phyloP scores from a whole-genome alignment of 2,888 invertebrate species.

The Morpho achilles region DNA sequence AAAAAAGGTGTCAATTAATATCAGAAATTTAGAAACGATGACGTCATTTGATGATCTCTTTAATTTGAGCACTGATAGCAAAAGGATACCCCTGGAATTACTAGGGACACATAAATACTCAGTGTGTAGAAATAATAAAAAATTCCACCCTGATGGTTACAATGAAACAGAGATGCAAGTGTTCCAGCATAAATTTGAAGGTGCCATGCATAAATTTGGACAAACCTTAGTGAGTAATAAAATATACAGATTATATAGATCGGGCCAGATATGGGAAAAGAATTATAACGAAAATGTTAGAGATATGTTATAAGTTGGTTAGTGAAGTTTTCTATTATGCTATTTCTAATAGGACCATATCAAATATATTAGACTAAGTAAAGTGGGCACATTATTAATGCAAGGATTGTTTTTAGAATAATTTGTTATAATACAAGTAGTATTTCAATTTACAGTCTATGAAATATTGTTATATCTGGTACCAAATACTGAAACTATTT shows the following conservation, averaged over 20 bases:
- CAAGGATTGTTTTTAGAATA: slow-evolving; percentile 11
- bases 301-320: slow-evolving; percentile 45
- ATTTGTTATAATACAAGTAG: slow-evolving; percentile 8
- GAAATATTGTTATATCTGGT: too few relatives aligned
- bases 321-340: slow-evolving; percentile 12
- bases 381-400: slow-evolving; percentile 17
- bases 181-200: slow-evolving; percentile 73
- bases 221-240: slow-evolving; percentile 67
- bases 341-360: slow-evolving; percentile 13
- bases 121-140: slow-evolving; percentile 66
- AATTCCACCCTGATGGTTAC: slow-evolving; percentile 51
- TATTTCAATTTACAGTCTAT: too few relatives aligned
- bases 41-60: slow-evolving; percentile 62
- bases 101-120: slow-evolving; percentile 67
- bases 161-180: slow-evolving; percentile 69
- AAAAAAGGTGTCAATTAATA: slow-evolving; percentile 44
- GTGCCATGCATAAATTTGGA: slow-evolving; percentile 72
- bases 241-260: slow-evolving; percentile 65
- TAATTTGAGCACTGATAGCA: slow-evolving; percentile 45
- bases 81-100: slow-evolving; percentile 52
- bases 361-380: slow-evolving; percentile 7
- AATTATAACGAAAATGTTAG: slow-evolving; percentile 53
- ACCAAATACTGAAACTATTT: too few relatives aligned
- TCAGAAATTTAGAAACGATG: slow-evolving; percentile 70
- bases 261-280: slow-evolving; percentile 73